Conservation (phyloP, 2,797 vertebrate genomes). For the Nyctalus aviator region DNA sequence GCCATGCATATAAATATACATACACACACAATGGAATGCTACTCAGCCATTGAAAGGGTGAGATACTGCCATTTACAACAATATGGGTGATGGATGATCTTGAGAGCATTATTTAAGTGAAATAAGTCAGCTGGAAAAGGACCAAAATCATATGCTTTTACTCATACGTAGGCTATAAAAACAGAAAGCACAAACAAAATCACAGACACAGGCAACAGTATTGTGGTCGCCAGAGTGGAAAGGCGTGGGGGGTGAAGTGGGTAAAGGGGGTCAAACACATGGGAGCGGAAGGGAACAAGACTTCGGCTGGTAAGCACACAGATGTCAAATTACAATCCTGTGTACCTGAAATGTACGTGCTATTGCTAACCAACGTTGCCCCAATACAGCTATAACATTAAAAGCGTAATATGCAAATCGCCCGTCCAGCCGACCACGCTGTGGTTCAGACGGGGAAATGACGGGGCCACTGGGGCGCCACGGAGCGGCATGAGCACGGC, state of each 20-base stretch:
- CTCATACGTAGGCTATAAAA: neutral
- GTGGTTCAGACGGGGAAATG: neutral
- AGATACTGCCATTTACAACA: neutral
- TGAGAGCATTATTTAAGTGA: neutral
- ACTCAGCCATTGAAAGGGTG: neutral
- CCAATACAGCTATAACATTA: no score
- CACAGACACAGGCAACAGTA: neutral
- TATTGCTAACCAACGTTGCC: no score
- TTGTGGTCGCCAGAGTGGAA: no score
- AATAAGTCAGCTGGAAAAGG: neutral
- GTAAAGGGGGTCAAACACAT: neutral
- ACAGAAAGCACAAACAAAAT: neutral
- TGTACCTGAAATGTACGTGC: neutral
- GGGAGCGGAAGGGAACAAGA: neutral
- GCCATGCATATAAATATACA: no score
- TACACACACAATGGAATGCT: neutral
- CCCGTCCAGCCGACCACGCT: no score
- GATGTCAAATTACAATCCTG: neutral
- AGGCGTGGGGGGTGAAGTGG: neutral
- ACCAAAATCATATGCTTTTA: neutral
- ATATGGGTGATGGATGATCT: neutral
- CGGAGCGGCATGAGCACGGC: neutral
- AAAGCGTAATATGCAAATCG: no score
- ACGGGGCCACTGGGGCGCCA: neutral
- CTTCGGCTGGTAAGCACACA: neutral